A percentile compares a stretch with the other conserved stretches of the same genome.
phyloP scores from a whole-genome alignment of 2,888 invertebrate species.

The Trachelus stipa region DNA sequence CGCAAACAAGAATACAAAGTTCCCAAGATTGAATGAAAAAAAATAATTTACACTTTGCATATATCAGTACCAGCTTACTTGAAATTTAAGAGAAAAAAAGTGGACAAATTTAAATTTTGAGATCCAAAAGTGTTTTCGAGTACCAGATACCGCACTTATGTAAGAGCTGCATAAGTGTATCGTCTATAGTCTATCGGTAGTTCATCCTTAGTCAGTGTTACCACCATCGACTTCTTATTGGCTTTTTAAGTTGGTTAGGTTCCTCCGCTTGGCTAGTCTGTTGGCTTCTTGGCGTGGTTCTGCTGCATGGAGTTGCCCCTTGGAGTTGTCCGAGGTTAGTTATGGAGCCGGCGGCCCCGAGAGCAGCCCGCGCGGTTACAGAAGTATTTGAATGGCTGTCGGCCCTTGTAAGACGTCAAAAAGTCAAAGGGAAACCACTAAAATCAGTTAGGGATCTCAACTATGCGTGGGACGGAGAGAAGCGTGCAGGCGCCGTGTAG shows the following conservation, averaged over 20 bases:
- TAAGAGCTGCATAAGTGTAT: background rate
- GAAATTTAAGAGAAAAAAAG: background rate
- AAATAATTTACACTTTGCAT: background rate
- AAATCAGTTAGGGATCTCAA: constrained; percentile 66
- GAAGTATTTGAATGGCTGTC: constrained; percentile 64
- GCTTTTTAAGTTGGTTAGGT: background rate
- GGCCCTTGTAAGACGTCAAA: constrained; percentile 65
- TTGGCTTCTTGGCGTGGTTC: background rate
- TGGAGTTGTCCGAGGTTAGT: constrained; percentile 62
- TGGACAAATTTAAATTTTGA: background rate
- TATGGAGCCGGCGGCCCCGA: constrained; percentile 52
- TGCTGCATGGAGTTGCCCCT: constrained; percentile 4
- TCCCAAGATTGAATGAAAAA: too few relatives aligned
- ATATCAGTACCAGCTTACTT: background rate
- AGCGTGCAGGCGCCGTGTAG: constrained; percentile 26
- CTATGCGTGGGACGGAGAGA: constrained; percentile 48
- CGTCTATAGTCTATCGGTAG: background rate
- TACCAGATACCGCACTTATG: background rate
- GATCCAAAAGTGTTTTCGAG: background rate
- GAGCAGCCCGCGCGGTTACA: constrained; percentile 54
- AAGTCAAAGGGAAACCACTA: constrained; percentile 66
- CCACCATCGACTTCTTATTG: background rate
- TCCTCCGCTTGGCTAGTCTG: background rate
- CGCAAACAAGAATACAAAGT: background rate
- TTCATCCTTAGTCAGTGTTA: background rate